Conservation (phyloP, 2,888 invertebrate species). For the Cephonodes hylas region DNA sequence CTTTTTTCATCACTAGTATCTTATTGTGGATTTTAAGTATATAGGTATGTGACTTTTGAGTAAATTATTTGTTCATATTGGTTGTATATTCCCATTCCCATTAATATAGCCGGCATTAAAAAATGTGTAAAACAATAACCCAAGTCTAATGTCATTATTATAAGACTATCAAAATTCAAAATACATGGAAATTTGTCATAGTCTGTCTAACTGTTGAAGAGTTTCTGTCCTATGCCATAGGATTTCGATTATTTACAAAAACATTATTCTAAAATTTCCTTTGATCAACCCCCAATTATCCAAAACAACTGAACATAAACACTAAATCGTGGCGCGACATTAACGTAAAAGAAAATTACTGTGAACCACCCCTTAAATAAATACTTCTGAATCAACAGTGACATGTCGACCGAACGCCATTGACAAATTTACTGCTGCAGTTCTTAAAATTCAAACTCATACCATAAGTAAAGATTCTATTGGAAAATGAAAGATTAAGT, state of each 20-base stretch:
- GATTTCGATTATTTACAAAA: neutral
- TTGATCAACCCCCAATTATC: slow-evolving; percentile 33
- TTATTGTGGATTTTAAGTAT: too few relatives aligned
- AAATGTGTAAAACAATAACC: too few relatives aligned
- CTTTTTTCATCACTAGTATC: too few relatives aligned
- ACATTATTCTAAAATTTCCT: slow-evolving; percentile 34
- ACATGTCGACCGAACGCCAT: slow-evolving; percentile 50
- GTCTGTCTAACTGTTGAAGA: neutral
- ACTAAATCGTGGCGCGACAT: slow-evolving; percentile 36
- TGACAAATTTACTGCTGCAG: slow-evolving; percentile 19
- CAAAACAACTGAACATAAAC: slow-evolving; percentile 25
- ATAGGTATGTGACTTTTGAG: too few relatives aligned
- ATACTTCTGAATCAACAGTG: slow-evolving; percentile 67
- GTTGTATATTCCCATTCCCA: too few relatives aligned
- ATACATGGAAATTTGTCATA: too few relatives aligned
- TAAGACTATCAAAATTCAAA: too few relatives aligned
- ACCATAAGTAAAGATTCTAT: neutral
- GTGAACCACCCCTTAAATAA: slow-evolving; percentile 64
- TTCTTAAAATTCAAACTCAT: neutral
- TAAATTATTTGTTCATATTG: too few relatives aligned
- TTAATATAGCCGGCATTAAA: too few relatives aligned
- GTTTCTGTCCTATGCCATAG: too few relatives aligned
- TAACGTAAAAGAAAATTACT: slow-evolving; percentile 39
- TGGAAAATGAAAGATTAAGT: neutral
- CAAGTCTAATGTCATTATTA: too few relatives aligned